Evolutionary conservation across 2,113 vertebrate species (phyloP).

Genomic region (Gallinago undulata): DNA sequence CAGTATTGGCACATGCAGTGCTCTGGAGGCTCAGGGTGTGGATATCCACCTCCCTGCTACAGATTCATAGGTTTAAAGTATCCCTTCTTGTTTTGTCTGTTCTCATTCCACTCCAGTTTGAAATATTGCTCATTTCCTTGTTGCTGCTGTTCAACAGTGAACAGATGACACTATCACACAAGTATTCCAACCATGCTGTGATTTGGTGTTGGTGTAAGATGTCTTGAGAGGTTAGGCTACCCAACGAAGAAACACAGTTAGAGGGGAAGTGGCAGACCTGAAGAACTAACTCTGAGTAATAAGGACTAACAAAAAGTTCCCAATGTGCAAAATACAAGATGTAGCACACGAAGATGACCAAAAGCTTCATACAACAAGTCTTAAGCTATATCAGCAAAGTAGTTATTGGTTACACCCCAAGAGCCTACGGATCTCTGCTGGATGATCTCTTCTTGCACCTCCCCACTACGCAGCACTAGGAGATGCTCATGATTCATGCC

Average conservation of each 20-base stretch:
- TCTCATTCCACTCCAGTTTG: background rate
- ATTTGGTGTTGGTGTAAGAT: background rate
- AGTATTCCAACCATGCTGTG: background rate
- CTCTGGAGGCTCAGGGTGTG: background rate
- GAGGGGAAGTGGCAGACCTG: background rate
- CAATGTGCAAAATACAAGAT: background rate
- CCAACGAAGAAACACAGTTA: background rate
- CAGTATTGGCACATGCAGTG: background rate
- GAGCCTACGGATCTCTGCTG: background rate
- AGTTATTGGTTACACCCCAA: background rate
- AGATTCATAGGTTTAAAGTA: background rate
- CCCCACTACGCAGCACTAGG: background rate
- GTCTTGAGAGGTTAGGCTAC: background rate
- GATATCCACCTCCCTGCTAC: background rate
- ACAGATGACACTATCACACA: background rate
- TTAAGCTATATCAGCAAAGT: background rate
- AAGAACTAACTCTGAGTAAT: background rate
- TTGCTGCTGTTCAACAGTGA: background rate
- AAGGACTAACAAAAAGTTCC: background rate
- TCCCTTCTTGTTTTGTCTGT: background rate
- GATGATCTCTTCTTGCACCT: background rate
- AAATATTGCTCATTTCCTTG: background rate
- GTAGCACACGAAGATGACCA: background rate
- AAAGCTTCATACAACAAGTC: background rate
- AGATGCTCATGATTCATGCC: background rate